Base-by-base conservation (phyloP, 2,797 vertebrate species). In the Semotilus atromaculatus region DNA sequence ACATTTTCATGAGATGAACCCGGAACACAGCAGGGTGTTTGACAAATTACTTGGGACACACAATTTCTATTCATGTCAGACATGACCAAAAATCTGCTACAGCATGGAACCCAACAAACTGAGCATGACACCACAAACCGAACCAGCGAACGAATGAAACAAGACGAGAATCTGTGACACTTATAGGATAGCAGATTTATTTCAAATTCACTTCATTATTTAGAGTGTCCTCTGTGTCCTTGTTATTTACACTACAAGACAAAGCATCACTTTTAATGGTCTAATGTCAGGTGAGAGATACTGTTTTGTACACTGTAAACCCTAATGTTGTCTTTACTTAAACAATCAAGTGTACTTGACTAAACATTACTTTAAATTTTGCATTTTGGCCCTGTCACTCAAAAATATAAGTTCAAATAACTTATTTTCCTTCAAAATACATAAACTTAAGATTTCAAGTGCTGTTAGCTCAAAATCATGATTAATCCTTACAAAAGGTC, bases 11-110 rank as follows among this genome's bases (percentile, higher is more conserved):
- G 40, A 73, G 76, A 72, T 29, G 23, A 85, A 68, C 36, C 81
- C 4, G 2, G 77, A 51, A 58, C 38, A 68, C 76, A 68, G 72
- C 21, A 76, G 81, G 67, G 45, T 34, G 66, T 82, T 21, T 88
- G 89, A 88, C 79, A 78, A 88, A 89, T 88, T 72, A 85, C 62
- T 48, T 18, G 23, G 43, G 86, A 85, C 84, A 81, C 62, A 68
- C 79, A 66, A 84, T 89, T 84, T 73, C 66, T 53, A 75, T 60
- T 62, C 38, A 53, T 81, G 81, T 84, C 78, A 81, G 85, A 81
- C 4, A 73, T 55, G 48, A 58, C 21, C 70, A 29, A 76, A 84
- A 84, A 43, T 29, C 78, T 67, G 55, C 34, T 67, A 53, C 58
- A 79, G 79, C 43, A 77, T 45, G 66, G 43, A 78, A 51, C 36